phyloP scores from a whole-genome alignment of 2,113 vertebrate species.

The Hydrochoerus hydrochaeris region DNA sequence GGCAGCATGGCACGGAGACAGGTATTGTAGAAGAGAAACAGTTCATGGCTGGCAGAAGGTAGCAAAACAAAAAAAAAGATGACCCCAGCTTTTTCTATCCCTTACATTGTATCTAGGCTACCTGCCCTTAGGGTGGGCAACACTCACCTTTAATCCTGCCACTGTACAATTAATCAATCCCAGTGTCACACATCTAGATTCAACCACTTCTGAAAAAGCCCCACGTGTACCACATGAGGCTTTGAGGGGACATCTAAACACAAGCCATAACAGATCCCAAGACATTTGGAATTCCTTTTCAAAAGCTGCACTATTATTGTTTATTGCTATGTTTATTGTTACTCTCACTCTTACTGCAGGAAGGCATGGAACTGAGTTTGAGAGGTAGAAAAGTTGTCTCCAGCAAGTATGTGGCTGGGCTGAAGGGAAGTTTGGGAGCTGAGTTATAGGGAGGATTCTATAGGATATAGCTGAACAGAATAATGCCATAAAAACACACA shows the following conservation, averaged over 20 bases:
- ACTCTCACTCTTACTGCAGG: not conserved
- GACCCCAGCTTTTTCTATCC: not conserved
- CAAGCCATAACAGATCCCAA: not conserved
- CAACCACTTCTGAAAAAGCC: not conserved
- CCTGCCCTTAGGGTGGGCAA: not conserved
- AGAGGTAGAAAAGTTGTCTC: not conserved
- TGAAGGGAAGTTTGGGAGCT: not conserved
- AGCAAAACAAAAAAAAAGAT: not conserved
- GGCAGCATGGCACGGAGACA: not conserved
- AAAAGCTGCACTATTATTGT: not conserved
- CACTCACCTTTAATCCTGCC: not conserved
- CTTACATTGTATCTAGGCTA: not conserved
- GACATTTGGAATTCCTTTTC: not conserved
- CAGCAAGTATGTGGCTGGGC: not conserved
- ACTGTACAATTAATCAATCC: not conserved
- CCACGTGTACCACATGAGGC: not conserved
- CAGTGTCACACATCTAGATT: not conserved
- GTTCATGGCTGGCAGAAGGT: not conserved
- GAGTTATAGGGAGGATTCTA: not conserved
- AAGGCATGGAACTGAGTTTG: not conserved
- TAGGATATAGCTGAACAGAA: conserved; percentile 23
- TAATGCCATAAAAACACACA: conserved; percentile 42
- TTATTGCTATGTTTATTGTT: not conserved
- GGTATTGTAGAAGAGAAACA: not conserved
- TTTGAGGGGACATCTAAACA: not conserved